Evolutionary conservation across 2,113 vertebrate species (phyloP), one percentile per base, ranked within the genome.

Genomic region (Varanus salvator): DNA sequence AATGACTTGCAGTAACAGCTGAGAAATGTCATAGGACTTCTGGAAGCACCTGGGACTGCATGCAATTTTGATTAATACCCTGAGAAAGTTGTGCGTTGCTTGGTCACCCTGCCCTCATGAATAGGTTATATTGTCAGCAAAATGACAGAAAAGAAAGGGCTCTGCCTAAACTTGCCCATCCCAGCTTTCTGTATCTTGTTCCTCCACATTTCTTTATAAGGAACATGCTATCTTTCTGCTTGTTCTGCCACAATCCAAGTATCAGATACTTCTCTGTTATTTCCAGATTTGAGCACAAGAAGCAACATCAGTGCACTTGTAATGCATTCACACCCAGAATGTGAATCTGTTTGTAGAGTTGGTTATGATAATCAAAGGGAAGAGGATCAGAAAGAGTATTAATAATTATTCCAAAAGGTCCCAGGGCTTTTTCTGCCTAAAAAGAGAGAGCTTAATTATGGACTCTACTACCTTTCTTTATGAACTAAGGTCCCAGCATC

Each of bases 91-190:
- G 29, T 52, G 4, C 64, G 31, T 85, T 29, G 52, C 19, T 85
- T 44, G 8, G 15, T 82, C 81, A 60, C 38, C 31, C 8, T 71
- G 60, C 60, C 64, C 1, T 77, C n/a, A n/a, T 34, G 57, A 91
- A 50, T 4, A 31, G 64, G 48, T 85, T 57, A 60, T 54, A 25
- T 4, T 75, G 77, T 19, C 54, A 84, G 84, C 80, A 88, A 1
- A 23, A 87, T 86, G 66, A 23, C 5, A 54, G n/a, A 0, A 0
- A 0, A 0, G 23, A 0, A 1, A 0, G 0, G 29, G 0, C 1
- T 8, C 5, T 74, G 66, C 85, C 74, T 71, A 69, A 87, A 69
- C 34, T 23, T 83, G 14, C 34, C 1, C 44, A 29, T 93, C 68
- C 66, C 0, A 0, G 9, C 29, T 90, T 2, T 69, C 52, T 84